Conservation (phyloP, 2,113 vertebrate species). For the Aphyosemion australe region DNA sequence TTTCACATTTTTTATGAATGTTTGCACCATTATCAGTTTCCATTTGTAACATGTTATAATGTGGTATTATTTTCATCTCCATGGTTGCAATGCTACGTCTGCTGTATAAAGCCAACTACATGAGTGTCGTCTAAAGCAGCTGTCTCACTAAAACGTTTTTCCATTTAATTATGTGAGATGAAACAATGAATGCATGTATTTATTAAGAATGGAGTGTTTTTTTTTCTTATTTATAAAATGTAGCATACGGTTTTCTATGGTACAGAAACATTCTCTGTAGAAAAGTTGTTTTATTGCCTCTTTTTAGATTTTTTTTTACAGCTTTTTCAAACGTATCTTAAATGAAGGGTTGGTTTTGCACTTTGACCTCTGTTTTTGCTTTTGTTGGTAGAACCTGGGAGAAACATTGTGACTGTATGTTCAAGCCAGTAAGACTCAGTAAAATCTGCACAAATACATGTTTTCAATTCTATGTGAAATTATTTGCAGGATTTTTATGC, state of each 20-base stretch:
- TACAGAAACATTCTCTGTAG: constrained; percentile 38
- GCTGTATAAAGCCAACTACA: constrained; percentile 28
- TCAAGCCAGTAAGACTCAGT: constrained; percentile 59
- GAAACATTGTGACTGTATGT: constrained; percentile 51
- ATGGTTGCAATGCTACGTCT: constrained; percentile 16
- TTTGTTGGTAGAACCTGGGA: constrained; percentile 42
- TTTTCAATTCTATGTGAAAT: constrained; percentile 13
- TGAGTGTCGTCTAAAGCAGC: constrained; percentile 39
- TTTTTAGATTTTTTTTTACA: constrained; percentile 38
- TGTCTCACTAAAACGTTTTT: constrained; percentile 24
- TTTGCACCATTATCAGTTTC: constrained; percentile 57
- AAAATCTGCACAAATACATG: constrained; percentile 48
- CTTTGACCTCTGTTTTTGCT: constrained; percentile 52
- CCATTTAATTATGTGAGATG: constrained; percentile 43
- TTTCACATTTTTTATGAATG: constrained; percentile 25
- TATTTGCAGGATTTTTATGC: constrained; percentile 2
- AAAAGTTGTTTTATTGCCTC: constrained; percentile 24
- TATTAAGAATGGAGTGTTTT: constrained; percentile 73
- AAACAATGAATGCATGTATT: constrained; percentile 75
- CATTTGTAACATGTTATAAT: constrained; percentile 36
- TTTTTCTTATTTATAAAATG: constrained; percentile 26
- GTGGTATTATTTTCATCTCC: not conserved
- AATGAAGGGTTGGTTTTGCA: constrained; percentile 53
- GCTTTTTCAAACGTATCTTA: constrained; percentile 13
- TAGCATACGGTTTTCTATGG: constrained; percentile 42